Percentiles rank a stretch among this genome's conserved stretches.
Evolutionary conservation across 2,888 invertebrate genomes (phyloP).

Genomic region (Drosophila affinis): DNA sequence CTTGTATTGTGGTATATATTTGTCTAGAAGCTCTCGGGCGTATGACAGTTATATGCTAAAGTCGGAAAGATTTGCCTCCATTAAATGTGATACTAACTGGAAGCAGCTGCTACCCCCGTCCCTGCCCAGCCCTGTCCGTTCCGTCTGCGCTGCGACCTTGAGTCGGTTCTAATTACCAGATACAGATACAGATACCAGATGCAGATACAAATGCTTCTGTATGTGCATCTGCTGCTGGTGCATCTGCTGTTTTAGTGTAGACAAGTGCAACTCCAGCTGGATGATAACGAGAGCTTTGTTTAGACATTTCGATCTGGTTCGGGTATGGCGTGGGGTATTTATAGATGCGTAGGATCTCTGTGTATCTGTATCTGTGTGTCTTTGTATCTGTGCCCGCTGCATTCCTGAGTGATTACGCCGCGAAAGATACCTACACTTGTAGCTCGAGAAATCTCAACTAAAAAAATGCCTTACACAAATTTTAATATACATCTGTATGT

Average conservation of each 20-base stretch:
- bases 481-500: conserved; percentile 33
- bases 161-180: conserved; percentile 32
- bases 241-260: conserved; percentile 4
- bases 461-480: conserved; percentile 42
- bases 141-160: conserved; percentile 18
- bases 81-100: conserved; percentile 9
- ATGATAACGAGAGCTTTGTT: conserved; percentile 22
- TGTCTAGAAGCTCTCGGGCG: conserved; percentile 31
- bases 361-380: not conserved
- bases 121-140: not conserved
- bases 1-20: conserved; percentile 1
- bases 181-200: conserved; percentile 19
- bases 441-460: conserved; percentile 31
- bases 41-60: conserved; percentile 26
- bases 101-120: conserved; percentile 26
- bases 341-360: conserved; percentile 10
- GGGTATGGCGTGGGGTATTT: conserved; percentile 13
- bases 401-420: conserved; percentile 41
- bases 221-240: not conserved
- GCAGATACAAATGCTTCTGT: conserved; percentile 11
- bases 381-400: conserved; percentile 32
- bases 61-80: conserved; percentile 14
- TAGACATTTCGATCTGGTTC: conserved; percentile 11
- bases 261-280: conserved; percentile 39
- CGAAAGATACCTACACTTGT: conserved; percentile 35